Conservation (phyloP, 2,797 vertebrate genomes). For the Mus caroli region DNA sequence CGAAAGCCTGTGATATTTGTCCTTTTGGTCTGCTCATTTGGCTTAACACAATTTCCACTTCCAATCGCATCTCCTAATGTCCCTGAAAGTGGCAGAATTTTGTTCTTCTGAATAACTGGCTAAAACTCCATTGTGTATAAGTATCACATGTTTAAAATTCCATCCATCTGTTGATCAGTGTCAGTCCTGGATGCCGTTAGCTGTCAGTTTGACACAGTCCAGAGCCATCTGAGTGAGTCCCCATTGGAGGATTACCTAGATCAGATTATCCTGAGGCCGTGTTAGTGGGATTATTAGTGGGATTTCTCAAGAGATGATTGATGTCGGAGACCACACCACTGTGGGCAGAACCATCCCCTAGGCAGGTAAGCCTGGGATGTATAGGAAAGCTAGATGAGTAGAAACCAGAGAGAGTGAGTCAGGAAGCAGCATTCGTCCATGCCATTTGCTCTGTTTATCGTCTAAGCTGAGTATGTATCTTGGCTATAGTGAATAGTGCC, state of each 20-base stretch:
- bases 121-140: neutral
- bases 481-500: neutral
- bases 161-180: neutral
- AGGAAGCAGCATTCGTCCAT: neutral
- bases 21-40: neutral
- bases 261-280: neutral
- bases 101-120: neutral
- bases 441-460: neutral
- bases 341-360: neutral
- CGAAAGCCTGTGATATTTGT: neutral
- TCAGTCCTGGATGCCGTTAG: neutral
- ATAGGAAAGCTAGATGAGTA: too few relatives aligned
- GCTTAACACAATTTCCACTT: neutral
- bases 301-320: neutral
- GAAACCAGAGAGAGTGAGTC: neutral
- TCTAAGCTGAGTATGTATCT: neutral
- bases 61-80: neutral
- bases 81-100: neutral
- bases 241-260: neutral
- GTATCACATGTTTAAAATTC: neutral
- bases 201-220: neutral
- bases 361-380: neutral
- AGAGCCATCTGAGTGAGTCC: neutral
- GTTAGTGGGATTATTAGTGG: neutral
- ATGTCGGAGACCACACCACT: neutral